Evolutionary conservation across 2,113 vertebrate genomes (phyloP), one percentile per base, ranked within the genome.

Genomic region (Hemibagrus wyckioides): DNA sequence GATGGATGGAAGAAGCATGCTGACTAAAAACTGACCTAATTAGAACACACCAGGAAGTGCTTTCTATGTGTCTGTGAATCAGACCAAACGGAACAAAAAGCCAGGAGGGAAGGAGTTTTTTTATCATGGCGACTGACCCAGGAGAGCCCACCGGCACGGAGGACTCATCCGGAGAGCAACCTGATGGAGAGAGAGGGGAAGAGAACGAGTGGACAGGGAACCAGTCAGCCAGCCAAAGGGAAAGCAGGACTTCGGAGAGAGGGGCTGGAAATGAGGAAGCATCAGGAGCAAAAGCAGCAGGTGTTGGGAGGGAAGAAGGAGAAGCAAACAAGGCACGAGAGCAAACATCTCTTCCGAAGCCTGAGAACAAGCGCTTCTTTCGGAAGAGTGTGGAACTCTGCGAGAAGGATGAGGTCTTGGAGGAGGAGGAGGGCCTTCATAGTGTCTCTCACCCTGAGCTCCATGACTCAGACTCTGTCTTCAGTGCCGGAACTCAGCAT

Each of bases 381-480:
- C 94, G 97, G 88, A 97, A 97, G 93, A 98, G 97, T 1, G 93
- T 97, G 88, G 97, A 98, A 92, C 95, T 97, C 89, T 96, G 94
- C 50, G 97, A 96, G 90, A 93, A 94, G 87, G 94, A 97, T 54
- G 96, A 97, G n/a, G 94, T 94, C 19, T 90, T 91, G 71, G 93
- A 91, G 11, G 92, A 91, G 63, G 54, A 90, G 0, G 92, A 91
- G 21, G 89, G 91, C 3, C 88, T 93, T 17, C 94, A 93, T 10
- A 94, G 93, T 44, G 90, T 93, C 73, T 94, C 95, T 25, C 90
- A 92, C 82, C 89, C 93, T 80, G 93, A 93, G 90, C 91, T 94
- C 76, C 69, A 69, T 80, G 88, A 92, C 79, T 91, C 92, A 14
- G 94, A 96, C 90, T 93, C 94, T 6, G 94, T 94, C 82, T 96